phyloP scores from a whole-genome alignment of 2,797 vertebrate species.

The Semaprochilodus insignis region DNA sequence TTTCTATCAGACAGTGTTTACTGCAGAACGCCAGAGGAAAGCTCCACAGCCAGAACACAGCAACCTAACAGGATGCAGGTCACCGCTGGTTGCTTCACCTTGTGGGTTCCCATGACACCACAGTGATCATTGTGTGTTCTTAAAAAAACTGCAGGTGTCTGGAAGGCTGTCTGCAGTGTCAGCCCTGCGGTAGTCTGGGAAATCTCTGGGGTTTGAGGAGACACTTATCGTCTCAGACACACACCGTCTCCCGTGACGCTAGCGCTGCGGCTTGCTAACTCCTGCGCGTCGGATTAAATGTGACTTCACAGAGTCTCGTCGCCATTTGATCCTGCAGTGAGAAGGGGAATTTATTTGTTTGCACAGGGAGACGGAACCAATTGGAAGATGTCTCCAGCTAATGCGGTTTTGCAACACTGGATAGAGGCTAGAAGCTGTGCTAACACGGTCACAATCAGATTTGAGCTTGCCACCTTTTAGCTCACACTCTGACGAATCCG shows the following conservation, averaged over 20 bases:
- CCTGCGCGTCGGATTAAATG: background rate
- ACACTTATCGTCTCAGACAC: slow-evolving; percentile 25
- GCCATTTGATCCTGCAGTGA: slow-evolving; percentile 5
- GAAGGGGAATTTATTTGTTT: slow-evolving; percentile 9
- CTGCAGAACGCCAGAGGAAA: background rate
- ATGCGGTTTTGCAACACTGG: background rate
- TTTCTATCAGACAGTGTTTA: background rate
- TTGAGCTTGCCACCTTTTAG: slow-evolving; percentile 2
- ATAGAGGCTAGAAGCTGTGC: slow-evolving; percentile 8
- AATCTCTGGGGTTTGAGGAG: background rate
- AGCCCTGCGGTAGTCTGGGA: background rate
- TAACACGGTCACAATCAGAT: background rate
- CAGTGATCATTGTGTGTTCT: background rate
- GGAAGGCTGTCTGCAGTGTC: background rate
- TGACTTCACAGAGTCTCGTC: slow-evolving; percentile 4
- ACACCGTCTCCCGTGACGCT: slow-evolving; percentile 13
- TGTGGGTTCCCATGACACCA: background rate
- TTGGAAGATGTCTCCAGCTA: background rate
- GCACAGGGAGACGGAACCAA: background rate
- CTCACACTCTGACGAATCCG: background rate
- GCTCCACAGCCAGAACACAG: background rate
- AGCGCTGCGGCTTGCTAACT: background rate
- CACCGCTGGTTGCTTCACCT: background rate
- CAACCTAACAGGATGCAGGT: background rate
- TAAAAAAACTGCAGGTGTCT: slow-evolving; percentile 16